phyloP scores from a whole-genome alignment of 2,888 invertebrate species.

The Molorchus minor region DNA sequence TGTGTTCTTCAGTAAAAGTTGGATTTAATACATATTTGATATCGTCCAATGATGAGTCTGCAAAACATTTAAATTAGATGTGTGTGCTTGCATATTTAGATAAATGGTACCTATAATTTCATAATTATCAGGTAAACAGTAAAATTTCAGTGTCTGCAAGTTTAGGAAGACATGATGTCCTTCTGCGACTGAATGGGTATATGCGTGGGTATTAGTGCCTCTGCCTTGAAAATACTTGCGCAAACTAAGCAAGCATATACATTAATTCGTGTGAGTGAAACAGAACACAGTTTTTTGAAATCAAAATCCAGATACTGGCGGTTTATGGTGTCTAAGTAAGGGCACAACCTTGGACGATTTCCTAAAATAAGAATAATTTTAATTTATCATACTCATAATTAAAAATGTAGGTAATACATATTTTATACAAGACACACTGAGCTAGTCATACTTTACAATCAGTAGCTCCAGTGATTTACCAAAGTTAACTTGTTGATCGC shows the following conservation, averaged over 20 bases:
- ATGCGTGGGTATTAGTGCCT: slow-evolving; percentile 98
- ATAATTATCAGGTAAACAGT: slow-evolving; percentile 99
- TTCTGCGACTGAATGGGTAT: slow-evolving; percentile 98
- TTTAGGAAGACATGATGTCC: slow-evolving; percentile 98
- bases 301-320: slow-evolving; percentile 97
- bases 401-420: background rate
- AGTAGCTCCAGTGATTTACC: too few relatives aligned
- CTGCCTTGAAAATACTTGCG: slow-evolving; percentile 97
- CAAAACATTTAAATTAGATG: slow-evolving; percentile 6
- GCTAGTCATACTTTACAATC: too few relatives aligned
- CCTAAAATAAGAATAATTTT: slow-evolving; percentile 7
- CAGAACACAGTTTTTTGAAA: slow-evolving; percentile 98
- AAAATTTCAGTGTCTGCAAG: slow-evolving; percentile 95
- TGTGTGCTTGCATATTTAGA: background rate
- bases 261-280: slow-evolving; percentile 97
- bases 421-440: too few relatives aligned
- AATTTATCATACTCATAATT: background rate
- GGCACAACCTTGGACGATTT: slow-evolving; percentile 71
- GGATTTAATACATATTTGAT: slow-evolving; percentile 99
- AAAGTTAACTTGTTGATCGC: too few relatives aligned
- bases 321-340: slow-evolving; percentile 98
- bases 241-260: slow-evolving; percentile 99
- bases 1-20: slow-evolving; percentile 87
- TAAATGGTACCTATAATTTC: slow-evolving; percentile 86
- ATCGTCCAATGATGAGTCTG: slow-evolving; percentile 95